A percentile compares a stretch with the other conserved stretches of the same genome.
Conservation (phyloP, 2,797 vertebrate species). For the Gallinago stenura region DNA sequence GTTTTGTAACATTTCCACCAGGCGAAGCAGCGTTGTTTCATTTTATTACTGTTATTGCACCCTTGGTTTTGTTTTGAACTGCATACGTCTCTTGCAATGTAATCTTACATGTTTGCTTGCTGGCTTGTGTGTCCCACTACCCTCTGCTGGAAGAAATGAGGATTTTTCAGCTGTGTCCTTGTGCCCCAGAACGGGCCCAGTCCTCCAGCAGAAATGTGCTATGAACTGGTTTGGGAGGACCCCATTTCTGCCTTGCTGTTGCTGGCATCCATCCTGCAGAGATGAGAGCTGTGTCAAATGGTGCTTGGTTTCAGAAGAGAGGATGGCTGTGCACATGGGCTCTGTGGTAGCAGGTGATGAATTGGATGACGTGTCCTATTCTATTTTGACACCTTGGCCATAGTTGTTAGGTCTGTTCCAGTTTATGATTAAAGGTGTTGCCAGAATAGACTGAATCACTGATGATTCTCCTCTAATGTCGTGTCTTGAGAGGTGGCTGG, state of each 20-base stretch:
- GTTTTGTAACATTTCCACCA: not conserved
- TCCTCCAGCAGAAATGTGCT: not conserved
- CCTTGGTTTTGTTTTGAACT: not conserved
- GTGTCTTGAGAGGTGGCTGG: not conserved
- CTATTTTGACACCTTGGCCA: not conserved
- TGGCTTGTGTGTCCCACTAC: not conserved
- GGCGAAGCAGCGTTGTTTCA: not conserved
- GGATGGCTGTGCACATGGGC: accelerated
- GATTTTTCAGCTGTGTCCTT: not conserved
- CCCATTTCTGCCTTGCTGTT: not conserved
- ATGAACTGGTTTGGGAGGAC: not conserved
- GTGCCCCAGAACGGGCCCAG: not conserved
- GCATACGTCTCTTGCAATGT: not conserved
- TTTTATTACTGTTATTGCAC: not conserved
- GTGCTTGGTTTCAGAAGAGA: not conserved
- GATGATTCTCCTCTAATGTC: not conserved
- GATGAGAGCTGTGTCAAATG: not conserved
- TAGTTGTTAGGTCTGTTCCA: not conserved
- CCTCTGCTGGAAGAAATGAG: constrained; percentile 46
- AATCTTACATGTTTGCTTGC: not conserved
- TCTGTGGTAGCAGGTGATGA: not conserved
- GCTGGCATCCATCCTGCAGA: not conserved
- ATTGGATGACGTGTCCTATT: not conserved
- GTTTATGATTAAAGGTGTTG: not conserved
- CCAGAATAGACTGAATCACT: not conserved